These are phyloP conservation scores for Merops nubicus DNA, from an alignment of 2,113 vertebrate species.

Conservation along the genomic window DNA sequence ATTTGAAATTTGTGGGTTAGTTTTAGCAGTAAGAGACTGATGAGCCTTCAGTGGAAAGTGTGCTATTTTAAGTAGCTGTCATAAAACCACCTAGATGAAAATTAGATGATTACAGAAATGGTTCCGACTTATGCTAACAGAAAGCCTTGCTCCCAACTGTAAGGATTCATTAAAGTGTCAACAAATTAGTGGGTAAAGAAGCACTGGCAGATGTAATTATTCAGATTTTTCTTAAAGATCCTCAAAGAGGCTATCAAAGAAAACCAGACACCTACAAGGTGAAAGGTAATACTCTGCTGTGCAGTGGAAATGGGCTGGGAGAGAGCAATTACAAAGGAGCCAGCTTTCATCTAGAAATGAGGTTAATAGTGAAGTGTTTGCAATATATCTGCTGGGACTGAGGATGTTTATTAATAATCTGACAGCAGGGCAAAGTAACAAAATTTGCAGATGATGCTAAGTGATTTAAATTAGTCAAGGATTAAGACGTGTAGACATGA, in stretches of 20 bases:
- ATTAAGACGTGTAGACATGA: background rate
- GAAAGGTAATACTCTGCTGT: background rate
- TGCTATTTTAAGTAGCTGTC: constrained; percentile 34
- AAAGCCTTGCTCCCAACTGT: background rate
- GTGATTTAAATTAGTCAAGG: background rate
- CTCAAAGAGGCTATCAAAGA: background rate
- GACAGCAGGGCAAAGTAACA: background rate
- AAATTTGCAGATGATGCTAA: background rate
- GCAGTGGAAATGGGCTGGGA: background rate
- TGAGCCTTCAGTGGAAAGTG: background rate
- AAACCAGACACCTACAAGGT: background rate
- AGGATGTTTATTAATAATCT: background rate
- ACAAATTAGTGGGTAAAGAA: constrained; percentile 31
- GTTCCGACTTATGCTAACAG: background rate
- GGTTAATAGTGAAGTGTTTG: background rate
- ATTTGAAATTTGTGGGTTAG: background rate
- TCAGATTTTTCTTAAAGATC: background rate
- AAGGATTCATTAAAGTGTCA: background rate
- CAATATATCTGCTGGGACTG: background rate
- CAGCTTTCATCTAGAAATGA: background rate
- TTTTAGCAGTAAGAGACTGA: background rate
- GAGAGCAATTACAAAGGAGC: background rate
- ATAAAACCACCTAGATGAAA: constrained; percentile 36
- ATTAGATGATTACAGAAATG: background rate
- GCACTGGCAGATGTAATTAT: background rate